Evolutionary conservation across 2,113 vertebrate species (phyloP), one percentile per base, ranked within the genome.

Genomic region (Hypanus sabinus): DNA sequence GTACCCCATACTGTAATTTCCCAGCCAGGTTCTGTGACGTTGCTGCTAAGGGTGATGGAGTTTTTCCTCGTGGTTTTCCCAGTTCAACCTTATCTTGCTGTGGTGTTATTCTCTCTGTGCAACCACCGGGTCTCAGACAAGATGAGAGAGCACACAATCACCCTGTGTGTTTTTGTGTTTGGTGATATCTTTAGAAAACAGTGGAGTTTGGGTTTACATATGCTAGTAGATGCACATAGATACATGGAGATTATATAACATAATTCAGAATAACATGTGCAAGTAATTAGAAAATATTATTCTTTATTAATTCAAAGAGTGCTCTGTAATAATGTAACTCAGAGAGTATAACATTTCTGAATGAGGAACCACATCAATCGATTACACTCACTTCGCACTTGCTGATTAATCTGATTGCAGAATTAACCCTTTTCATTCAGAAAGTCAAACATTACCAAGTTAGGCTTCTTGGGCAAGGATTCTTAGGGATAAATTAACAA

Each of bases 241-340:
- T 83, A 46, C 20, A 71, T 18, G 20, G 12, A 36, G 36, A 57
- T 88, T 62, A 88, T 60, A 30, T 60, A 88, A n/a, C 12, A 88
- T 62, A 65, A 88, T 85, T 24, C 46, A 88, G 62, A 88, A 62
- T 88, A 88, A 62, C 57, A 62, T n/a, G 60, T 12, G n/a, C 24
- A 30, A 62, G 46, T 88, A 62, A 88, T 27, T n/a, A n/a, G 85
- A 60, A 88, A 62, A 88, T n/a, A 88, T 87, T n/a, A 88, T 62
- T 88, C 16, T 62, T 87, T n/a, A 88, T 62, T 88, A 88, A n/a
- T 88, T 60, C 57, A 62, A 62, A 88, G 62, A 88, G 20, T n/a
- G 81, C 27, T 85, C 55, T 27, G 46, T 60, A 22, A 36, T 83
- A 83, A 83, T 83, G 16, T 83, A 85, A 85, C 22, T 57, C 81